Base-by-base conservation (phyloP, 1,140 invertebrate species). In the Lineus longissimus region DNA sequence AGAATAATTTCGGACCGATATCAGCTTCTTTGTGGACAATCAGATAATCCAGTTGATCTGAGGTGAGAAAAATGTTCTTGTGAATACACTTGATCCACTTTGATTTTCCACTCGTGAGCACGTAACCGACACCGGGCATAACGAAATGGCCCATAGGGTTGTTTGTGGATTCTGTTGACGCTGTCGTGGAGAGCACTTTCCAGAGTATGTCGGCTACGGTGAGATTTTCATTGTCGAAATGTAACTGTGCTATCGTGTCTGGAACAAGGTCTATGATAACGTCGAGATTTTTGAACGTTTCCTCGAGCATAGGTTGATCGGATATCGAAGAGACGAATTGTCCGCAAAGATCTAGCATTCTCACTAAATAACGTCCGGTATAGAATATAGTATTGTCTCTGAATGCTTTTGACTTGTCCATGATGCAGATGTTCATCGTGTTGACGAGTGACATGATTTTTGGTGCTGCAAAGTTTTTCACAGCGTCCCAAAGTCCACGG, bases 241-340 rank as follows among this genome's bases (percentile, higher is more conserved):
- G 47, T 9, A 51, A n/a, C 47, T 51, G 47, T 7, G 47, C 6
- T 51, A 51, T 4, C 6, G 47, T 23, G 25, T 51, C 47, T 6
- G 47, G 47, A 7, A 51, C 4, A 27, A 51, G 47, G 47, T 51
- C 47, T 4, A 51, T 51, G 6, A 51, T n/a, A 9, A 51, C n/a
- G 25, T 51, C 47, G 6, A 51, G n/a, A n/a, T 51, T 51, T n/a
- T n/a, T 51, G 47, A 51, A n/a, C 47, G 47, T 51, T 51, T 51
- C 47, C n/a, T 51, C 47, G 47, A 51, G 47, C 6, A 51, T 51
- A 4, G 47, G 9, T 27, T 51, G 47, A 27, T 51, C 25, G 47
- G n/a, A 6, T 51, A 51, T 51, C 6, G 47, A 7, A n/a, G 6
- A 7, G 9, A 51, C 6, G n/a, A 51, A 51, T n/a, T n/a, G 4